Evolutionary conservation across 2,797 vertebrate species (phyloP).

Genomic region (Simalia tracyae): DNA sequence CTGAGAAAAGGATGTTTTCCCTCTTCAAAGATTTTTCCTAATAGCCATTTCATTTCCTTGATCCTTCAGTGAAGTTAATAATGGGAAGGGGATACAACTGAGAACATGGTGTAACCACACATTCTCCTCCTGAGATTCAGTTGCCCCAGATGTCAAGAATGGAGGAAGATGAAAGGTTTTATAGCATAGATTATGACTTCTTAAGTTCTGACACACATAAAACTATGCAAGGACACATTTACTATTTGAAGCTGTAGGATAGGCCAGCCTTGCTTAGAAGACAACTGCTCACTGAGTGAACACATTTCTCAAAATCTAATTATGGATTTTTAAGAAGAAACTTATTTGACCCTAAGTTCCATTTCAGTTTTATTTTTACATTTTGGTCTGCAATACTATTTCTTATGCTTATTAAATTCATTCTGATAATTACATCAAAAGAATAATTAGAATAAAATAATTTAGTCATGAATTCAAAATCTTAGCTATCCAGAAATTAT

Average conservation of each 20-base stretch:
- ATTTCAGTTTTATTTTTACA: constrained; percentile 65
- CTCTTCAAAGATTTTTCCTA: not conserved
- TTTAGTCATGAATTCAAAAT: constrained; percentile 71
- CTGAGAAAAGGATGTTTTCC: not conserved
- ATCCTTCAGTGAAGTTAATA: not conserved
- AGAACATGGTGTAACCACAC: not conserved
- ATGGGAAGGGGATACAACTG: not conserved
- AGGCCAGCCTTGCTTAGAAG: constrained; percentile 12
- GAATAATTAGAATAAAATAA: constrained; percentile 68
- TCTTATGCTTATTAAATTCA: constrained; percentile 67
- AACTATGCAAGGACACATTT: not conserved
- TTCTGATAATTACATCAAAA: constrained; percentile 66
- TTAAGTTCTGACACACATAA: not conserved
- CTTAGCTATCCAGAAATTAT: constrained; percentile 69
- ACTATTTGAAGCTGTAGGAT: not conserved
- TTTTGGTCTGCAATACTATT: constrained; percentile 60
- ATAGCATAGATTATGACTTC: not conserved
- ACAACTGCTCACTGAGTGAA: constrained; percentile 48
- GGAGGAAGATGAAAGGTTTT: not conserved
- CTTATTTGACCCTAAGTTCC: constrained; percentile 49
- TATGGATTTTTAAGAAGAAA: constrained; percentile 61
- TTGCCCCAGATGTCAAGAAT: not conserved
- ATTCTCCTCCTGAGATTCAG: not conserved
- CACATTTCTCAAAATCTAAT: constrained; percentile 59
- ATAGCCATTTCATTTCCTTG: not conserved